Evolutionary conservation across 2,888 invertebrate species (phyloP).

Genomic region (Ceratothoa steindachneri): DNA sequence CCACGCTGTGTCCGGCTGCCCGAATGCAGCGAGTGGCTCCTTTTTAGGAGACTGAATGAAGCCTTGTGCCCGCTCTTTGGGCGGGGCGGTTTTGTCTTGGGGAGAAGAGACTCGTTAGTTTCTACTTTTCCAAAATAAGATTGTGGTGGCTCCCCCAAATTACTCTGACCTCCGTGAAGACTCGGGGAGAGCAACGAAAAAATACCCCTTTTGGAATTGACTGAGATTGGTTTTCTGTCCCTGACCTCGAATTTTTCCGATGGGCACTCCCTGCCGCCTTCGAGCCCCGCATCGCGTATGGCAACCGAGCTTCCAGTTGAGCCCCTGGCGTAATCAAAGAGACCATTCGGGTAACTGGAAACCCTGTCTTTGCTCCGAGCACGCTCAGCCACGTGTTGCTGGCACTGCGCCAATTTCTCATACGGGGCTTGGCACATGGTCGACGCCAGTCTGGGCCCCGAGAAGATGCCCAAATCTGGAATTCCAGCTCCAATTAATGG

Average conservation of each 20-base stretch:
- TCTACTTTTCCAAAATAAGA: not conserved
- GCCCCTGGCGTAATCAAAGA: too few species aligned
- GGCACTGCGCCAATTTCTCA: not conserved
- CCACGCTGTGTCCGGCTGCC: not conserved
- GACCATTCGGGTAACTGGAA: not conserved
- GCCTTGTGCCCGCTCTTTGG: not conserved
- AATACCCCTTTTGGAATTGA: not conserved
- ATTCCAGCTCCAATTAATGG: not conserved
- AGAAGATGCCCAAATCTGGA: slow-evolving; percentile 1
- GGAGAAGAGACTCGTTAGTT: not conserved
- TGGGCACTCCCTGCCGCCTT: too few species aligned
- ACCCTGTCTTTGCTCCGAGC: not conserved
- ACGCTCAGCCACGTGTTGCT: not conserved
- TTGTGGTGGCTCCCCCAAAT: not conserved
- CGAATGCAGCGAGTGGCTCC: not conserved
- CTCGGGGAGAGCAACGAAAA: not conserved
- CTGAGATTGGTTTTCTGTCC: not conserved
- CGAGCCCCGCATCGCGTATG: too few species aligned
- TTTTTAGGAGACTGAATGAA: not conserved
- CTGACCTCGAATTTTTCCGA: too few species aligned
- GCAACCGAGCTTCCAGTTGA: too few species aligned
- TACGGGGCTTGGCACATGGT: not conserved
- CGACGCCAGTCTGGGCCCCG: not conserved
- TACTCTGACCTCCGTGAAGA: not conserved
- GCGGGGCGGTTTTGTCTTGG: not conserved